Percentiles rank a stretch among this genome's conserved stretches.
Evolutionary conservation across 2,888 invertebrate species (phyloP).

Genomic region (Andrena trimmerana): DNA sequence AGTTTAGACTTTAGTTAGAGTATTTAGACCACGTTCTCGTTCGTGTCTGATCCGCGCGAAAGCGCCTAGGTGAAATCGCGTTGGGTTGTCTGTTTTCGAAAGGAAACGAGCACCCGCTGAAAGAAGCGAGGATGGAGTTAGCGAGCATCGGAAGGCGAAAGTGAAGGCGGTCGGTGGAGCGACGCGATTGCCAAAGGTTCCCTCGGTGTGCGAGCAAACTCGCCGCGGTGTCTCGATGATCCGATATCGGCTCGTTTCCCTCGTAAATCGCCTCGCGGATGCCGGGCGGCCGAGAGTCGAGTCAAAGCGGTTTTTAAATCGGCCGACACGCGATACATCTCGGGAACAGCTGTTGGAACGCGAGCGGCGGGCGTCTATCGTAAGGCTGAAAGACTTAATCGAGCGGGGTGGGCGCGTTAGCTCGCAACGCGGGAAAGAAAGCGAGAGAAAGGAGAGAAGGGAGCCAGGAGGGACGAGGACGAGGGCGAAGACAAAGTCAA

Average conservation of each 20-base stretch:
- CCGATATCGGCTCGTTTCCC: neutral
- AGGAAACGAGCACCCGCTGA: neutral
- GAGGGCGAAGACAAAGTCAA: slow-evolving; percentile 33
- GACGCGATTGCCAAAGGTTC: neutral
- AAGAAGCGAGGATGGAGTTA: neutral
- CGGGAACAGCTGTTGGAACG: slow-evolving; percentile 53
- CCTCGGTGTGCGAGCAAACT: neutral
- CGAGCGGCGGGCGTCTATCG: slow-evolving; percentile 54
- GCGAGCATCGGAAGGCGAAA: slow-evolving; percentile 10
- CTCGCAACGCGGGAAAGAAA: slow-evolving; percentile 43
- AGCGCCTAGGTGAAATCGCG: slow-evolving; percentile 11
- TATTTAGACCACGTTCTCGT: too few species aligned
- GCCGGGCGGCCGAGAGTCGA: neutral
- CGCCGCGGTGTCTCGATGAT: neutral
- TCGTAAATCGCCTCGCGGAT: neutral
- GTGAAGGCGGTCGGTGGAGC: neutral
- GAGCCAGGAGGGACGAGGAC: slow-evolving; percentile 23
- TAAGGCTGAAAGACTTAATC: slow-evolving; percentile 53
- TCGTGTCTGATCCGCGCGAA: slow-evolving; percentile 6
- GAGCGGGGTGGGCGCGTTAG: slow-evolving; percentile 43
- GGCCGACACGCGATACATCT: slow-evolving; percentile 43
- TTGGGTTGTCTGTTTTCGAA: neutral
- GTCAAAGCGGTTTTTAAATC: slow-evolving; percentile 40
- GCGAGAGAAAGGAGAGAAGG: slow-evolving; percentile 27
- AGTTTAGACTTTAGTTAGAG: too few species aligned